Percentiles rank a stretch among this genome's conserved stretches.
phyloP scores from a whole-genome alignment of 2,797 vertebrate species.

The Ceryle rudis region DNA sequence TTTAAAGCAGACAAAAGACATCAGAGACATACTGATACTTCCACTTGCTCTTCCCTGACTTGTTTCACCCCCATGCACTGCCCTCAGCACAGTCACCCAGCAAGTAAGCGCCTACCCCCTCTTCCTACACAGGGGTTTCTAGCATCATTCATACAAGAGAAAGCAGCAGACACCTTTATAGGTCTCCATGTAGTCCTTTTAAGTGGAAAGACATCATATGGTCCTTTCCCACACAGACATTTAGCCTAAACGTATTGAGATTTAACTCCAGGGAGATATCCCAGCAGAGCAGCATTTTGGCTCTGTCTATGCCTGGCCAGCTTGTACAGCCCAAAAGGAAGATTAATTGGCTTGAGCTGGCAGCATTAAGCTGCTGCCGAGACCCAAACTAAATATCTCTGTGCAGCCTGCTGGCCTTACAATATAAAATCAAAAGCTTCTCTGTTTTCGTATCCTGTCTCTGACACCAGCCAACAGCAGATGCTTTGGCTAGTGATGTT shows the following conservation, averaged over 20 bases:
- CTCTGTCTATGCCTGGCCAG: not conserved
- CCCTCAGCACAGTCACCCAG: not conserved
- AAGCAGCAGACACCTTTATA: not conserved
- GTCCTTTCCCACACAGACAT: not conserved
- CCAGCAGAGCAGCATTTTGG: not conserved
- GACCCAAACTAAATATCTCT: not conserved
- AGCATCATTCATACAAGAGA: not conserved
- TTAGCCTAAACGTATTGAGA: not conserved
- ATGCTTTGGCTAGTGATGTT: constrained; percentile 7
- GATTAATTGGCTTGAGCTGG: not conserved
- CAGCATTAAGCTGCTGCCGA: not conserved
- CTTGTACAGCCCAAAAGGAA: not conserved
- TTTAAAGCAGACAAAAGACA: not conserved
- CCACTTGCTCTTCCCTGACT: not conserved
- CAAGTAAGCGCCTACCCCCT: rapidly evolving
- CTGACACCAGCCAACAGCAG: not conserved
- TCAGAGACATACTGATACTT: not conserved
- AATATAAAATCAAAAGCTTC: not conserved
- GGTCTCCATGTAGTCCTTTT: not conserved
- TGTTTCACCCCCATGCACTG: not conserved
- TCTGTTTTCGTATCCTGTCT: not conserved
- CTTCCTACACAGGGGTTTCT: not conserved
- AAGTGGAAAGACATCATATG: not conserved
- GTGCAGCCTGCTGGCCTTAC: not conserved
- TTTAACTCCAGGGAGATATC: not conserved